Evolutionary conservation across 2,888 invertebrate genomes (phyloP).

Genomic region (Augochlorella aurata): DNA sequence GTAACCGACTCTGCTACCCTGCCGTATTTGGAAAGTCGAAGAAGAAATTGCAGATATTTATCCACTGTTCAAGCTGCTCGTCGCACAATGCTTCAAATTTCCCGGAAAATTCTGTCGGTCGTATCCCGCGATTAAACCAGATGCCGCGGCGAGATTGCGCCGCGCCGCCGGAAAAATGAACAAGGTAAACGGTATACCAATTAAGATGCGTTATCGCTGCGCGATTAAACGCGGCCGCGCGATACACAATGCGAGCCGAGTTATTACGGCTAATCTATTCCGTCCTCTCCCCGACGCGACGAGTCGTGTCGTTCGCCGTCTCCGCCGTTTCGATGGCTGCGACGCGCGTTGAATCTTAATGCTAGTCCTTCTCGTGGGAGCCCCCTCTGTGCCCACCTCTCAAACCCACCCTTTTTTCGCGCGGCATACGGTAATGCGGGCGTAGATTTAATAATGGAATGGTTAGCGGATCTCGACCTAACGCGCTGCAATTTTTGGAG

Average conservation of each 20-base stretch:
- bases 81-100: neutral
- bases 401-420: conserved; percentile 18
- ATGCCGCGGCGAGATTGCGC: neutral
- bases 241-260: conserved; percentile 32
- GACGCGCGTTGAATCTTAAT: conserved; percentile 75
- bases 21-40: neutral
- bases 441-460: conserved; percentile 81
- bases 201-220: conserved; percentile 46
- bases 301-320: conserved; percentile 45
- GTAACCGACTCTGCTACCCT: too few species aligned
- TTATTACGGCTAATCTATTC: conserved; percentile 63
- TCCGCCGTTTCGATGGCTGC: conserved; percentile 71
- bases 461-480: conserved; percentile 79
- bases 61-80: neutral
- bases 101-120: neutral
- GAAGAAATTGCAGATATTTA: neutral
- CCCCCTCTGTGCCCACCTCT: neutral
- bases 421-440: conserved; percentile 68
- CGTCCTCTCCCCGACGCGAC: conserved; percentile 29
- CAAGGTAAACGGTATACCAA: conserved; percentile 35
- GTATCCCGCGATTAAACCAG: neutral
- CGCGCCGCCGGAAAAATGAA: conserved; percentile 7
- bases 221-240: conserved; percentile 43
- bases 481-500: conserved; percentile 80
- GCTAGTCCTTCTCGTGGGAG: conserved; percentile 41